Percentiles rank a stretch among this genome's conserved stretches.
Evolutionary conservation across 2,888 invertebrate species (phyloP).

Genomic region (Melipona bicolor): DNA sequence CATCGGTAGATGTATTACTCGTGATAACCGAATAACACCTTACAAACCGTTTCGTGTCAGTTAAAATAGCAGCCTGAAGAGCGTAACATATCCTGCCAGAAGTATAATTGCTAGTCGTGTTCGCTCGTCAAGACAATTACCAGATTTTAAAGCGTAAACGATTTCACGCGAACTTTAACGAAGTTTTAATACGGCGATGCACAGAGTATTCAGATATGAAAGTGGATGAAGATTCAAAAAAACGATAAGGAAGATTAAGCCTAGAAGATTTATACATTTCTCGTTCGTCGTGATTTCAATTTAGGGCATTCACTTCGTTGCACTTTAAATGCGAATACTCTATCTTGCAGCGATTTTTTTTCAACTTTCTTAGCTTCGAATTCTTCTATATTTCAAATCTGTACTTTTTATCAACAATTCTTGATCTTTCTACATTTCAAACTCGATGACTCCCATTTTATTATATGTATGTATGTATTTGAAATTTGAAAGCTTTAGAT

Average conservation of each 20-base stretch:
- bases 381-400: neutral
- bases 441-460: neutral
- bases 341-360: no score
- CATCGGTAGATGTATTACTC: conserved; percentile 9
- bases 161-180: conserved; percentile 22
- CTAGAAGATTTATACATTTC: neutral
- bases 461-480: neutral
- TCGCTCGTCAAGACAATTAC: neutral
- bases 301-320: neutral
- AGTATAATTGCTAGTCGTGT: conserved; percentile 7
- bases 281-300: neutral
- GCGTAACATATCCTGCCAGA: conserved; percentile 15
- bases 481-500: neutral
- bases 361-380: neutral
- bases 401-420: neutral
- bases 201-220: neutral
- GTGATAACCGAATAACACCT: conserved; percentile 26
- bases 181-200: conserved; percentile 20
- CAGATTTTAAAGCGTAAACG: conserved; percentile 30
- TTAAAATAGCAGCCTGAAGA: conserved; percentile 5
- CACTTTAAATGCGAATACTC: neutral
- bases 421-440: neutral
- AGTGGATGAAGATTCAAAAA: neutral
- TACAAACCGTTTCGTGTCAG: conserved; percentile 22
- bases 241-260: neutral